Percentiles rank a stretch among this genome's conserved stretches.
Conservation (phyloP, 2,113 vertebrate genomes). For the Ia io region DNA sequence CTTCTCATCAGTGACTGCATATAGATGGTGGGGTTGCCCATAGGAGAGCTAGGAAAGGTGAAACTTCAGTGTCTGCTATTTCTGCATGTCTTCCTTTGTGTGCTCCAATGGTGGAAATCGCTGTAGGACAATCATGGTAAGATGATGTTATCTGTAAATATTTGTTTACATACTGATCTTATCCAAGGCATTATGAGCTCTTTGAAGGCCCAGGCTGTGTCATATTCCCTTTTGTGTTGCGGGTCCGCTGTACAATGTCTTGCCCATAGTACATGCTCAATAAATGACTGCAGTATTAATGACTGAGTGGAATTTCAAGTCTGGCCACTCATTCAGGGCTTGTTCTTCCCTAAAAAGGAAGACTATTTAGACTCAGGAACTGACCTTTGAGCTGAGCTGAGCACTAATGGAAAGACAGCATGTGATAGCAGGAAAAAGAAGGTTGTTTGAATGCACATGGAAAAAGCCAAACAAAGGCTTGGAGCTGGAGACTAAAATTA, state of each 20-base stretch:
- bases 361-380: neutral
- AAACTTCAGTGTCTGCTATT: neutral
- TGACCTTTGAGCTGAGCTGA: neutral
- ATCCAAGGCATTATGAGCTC: neutral
- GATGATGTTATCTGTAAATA: neutral
- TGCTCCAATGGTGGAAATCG: neutral
- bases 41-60: neutral
- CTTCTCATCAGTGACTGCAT: neutral
- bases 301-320: neutral
- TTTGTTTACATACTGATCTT: neutral
- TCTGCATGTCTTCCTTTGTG: neutral
- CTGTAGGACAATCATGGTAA: neutral
- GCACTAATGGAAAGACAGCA: neutral
- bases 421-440: neutral
- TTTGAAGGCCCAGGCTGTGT: neutral
- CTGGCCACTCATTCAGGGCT: neutral
- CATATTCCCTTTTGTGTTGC: neutral
- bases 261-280: neutral
- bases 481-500: constrained; percentile 33
- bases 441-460: neutral
- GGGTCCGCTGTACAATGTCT: neutral
- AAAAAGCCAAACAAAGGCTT: constrained; percentile 38
- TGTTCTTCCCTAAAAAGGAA: neutral
- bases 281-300: neutral
- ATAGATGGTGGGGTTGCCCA: too few relatives aligned